Percentiles rank a stretch among this genome's conserved stretches.
Conservation (phyloP, 2,888 invertebrate species). For the Calephelis perditalis region DNA sequence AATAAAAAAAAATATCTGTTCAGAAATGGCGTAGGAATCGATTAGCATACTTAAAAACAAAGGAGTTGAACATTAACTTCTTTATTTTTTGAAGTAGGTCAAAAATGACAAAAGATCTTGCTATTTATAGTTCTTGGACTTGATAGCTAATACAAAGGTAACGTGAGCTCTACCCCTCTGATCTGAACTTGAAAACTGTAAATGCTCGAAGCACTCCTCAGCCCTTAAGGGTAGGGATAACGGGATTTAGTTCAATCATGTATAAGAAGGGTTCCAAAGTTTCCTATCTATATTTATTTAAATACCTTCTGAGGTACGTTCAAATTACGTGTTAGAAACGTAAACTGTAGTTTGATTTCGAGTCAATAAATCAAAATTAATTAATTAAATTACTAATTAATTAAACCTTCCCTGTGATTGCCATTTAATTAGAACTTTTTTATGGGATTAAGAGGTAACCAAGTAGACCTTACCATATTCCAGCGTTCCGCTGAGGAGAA, state of each 20-base stretch:
- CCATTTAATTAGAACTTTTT: no score
- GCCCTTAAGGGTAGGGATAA: constrained; percentile 35
- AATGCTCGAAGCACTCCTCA: constrained; percentile 34
- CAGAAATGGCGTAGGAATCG: no score
- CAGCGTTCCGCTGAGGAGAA: no score
- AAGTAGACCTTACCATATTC: no score
- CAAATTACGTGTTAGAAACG: constrained; percentile 1
- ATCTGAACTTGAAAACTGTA: constrained; percentile 33
- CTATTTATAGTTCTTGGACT: no score
- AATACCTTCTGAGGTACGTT: constrained; percentile 22
- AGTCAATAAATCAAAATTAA: background rate
- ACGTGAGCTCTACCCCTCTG: constrained; percentile 14
- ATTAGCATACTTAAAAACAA: no score
- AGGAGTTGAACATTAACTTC: no score
- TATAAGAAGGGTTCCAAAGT: constrained; percentile 34
- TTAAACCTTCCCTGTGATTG: no score
- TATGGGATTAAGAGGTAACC: no score
- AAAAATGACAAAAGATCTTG: no score
- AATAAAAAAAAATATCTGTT: no score
- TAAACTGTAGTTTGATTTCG: constrained; percentile 1
- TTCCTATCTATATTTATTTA: constrained; percentile 36
- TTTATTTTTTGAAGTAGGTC: background rate
- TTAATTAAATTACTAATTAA: no score
- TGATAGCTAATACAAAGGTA: background rate
- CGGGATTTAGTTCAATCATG: constrained; percentile 38